A percentile compares a stretch with the other conserved stretches of the same genome.
Conservation (phyloP, 2,797 vertebrate genomes). For the Rhinoraja longicauda region DNA sequence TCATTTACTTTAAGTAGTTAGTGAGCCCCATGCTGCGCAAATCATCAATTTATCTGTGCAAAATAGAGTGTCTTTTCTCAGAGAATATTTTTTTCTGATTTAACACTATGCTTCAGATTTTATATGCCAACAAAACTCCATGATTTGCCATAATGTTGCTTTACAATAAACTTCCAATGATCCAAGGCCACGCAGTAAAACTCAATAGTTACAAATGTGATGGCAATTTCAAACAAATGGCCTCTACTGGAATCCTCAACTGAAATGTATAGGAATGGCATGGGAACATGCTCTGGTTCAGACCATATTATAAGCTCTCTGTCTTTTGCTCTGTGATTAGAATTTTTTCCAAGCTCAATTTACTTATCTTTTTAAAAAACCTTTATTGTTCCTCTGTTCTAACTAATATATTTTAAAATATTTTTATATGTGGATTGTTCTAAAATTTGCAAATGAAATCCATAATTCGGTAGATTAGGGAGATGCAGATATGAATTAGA, state of each 20-base stretch:
- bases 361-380: not conserved
- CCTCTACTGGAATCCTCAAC: not conserved
- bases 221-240: not conserved
- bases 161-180: conserved; percentile 22
- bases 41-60: conserved; percentile 8
- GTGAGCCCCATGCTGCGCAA: not conserved
- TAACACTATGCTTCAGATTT: not conserved
- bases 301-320: not conserved
- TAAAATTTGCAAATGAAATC: not conserved
- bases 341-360: not conserved
- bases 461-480: not conserved
- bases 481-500: not conserved
- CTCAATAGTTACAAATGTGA: not conserved
- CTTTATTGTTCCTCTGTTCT: not conserved
- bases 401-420: not conserved
- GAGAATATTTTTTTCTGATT: not conserved
- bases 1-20: not conserved
- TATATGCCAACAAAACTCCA: conserved; percentile 9
- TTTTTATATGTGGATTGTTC: not conserved
- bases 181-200: conserved; percentile 4
- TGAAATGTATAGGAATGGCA: not conserved
- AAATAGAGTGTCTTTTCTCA: not conserved
- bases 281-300: not conserved
- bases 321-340: not conserved
- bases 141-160: not conserved